Evolutionary conservation across 2,888 invertebrate genomes (phyloP), one percentile per base, ranked within the genome.

Genomic region (Resseliella maxima): DNA sequence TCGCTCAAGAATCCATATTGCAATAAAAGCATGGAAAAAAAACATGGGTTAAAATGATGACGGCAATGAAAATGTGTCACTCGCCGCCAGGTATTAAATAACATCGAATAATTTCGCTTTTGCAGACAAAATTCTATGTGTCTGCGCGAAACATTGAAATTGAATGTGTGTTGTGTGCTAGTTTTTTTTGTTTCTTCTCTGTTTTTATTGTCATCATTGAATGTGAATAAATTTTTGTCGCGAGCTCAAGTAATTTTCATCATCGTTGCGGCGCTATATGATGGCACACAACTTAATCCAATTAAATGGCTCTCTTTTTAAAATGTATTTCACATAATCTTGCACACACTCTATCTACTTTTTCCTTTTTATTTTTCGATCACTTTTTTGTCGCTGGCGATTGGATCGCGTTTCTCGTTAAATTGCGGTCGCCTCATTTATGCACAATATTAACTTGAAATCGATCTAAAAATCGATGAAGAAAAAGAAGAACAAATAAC

Each of bases 401-500:
- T 72, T 72, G n/a, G 59, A n/a, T 59, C 24, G 46, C 46, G 27
- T 72, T 27, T 31, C 72, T 72, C 31, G 31, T 72, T 72, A 72
- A 31, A 15, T 15, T 72, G 50, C 18, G 10, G 15, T 72, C 72
- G 72, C 31, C 15, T 72, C 31, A 72, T 72, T 72, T 72, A 31
- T 72, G 31, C 59, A 59, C 59, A 27, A 59, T 59, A 21, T 24
- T 59, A 59, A 83, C 83, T n/a, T 83, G 83, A 83, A 83, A 38
- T 83, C 83, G 83, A 83, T 83, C 83, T 38, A 83, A 83, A n/a
- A n/a, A n/a, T n/a, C n/a, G n/a, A n/a, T n/a, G n/a, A n/a, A n/a
- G n/a, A n/a, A n/a, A n/a, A n/a, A 83, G 83, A n/a, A 36, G 83
- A 83, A 83, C 83, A 83, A 38, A 83, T 38, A 83, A 38, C 83